phyloP scores from a whole-genome alignment of 2,888 invertebrate genomes.

The Rhagium mordax region DNA sequence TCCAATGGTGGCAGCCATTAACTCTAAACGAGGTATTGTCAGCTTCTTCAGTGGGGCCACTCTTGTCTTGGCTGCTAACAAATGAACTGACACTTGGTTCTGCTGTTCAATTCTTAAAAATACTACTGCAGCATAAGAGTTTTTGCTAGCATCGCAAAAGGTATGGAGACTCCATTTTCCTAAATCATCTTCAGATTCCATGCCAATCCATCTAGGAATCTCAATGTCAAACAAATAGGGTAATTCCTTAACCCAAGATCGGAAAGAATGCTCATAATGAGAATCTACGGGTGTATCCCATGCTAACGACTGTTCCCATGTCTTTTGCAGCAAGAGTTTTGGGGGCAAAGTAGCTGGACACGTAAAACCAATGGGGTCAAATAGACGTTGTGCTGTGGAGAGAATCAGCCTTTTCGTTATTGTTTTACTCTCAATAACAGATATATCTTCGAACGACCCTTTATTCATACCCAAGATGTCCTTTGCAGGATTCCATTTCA shows the following conservation, averaged over 20 bases:
- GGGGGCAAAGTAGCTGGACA: conserved; percentile 37
- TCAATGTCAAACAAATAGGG: background rate
- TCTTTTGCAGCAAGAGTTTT: conserved; percentile 38
- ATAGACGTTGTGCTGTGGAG: conserved; percentile 29
- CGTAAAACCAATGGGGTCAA: conserved; percentile 37
- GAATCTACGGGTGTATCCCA: conserved; percentile 31
- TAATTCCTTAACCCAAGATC: background rate
- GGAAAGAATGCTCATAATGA: background rate
- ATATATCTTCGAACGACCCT: background rate
- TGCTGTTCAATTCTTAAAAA: conserved; percentile 16
- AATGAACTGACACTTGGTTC: background rate
- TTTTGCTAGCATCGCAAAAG: background rate
- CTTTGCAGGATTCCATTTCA: conserved; percentile 12
- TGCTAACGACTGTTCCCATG: conserved; percentile 31
- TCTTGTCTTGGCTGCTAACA: conserved; percentile 32
- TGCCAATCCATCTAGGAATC: background rate
- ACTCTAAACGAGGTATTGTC: background rate
- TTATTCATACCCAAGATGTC: conserved; percentile 2
- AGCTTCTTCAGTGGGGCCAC: conserved; percentile 28
- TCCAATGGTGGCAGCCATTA: conserved; percentile 13
- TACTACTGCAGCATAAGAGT: background rate
- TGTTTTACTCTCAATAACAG: background rate
- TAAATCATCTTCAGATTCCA: background rate
- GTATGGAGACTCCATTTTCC: background rate
- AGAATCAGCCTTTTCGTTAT: conserved; percentile 30